Base-by-base conservation (phyloP, 2,797 vertebrate genomes). In the Buphagus erythrorhynchus region DNA sequence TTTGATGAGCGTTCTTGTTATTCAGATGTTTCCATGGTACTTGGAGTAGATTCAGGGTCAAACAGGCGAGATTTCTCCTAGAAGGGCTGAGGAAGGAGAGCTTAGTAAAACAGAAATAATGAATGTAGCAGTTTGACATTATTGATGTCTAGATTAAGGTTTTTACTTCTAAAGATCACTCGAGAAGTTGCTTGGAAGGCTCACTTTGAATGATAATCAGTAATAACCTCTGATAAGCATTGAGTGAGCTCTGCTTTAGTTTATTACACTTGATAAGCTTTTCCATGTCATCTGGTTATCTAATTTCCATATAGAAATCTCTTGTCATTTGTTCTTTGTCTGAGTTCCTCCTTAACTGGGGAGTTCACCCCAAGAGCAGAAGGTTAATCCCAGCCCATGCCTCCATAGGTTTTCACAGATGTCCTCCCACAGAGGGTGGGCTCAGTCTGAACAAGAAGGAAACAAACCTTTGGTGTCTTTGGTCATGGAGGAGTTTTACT, bases 1-100 rank as follows among this genome's bases (percentile, higher is more conserved):
- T 97, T 96, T 93, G 95, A 95, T 96, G 95, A 96, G 86, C 46
- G 0, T 93, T 89, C 83, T 83, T 93, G 81, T 94, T 91, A 80
- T 84, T 97, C 73, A 67, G 65, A 84, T 94, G 91, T 92, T 97
- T 94, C 93, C 46, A 21, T 95, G 77, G 66, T 52, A 84, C 54
- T 80, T 88, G 67, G 52, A 73, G 67, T 55, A 71, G 80, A 48
- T 22, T 95, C 45, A 69, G 86, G 86, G 83, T 96, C 88, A 91
- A 43, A 82, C 65, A 90, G 78, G 59, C 83, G 38, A 79, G 76
- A 51, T 92, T 91, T 78, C 66, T 90, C 13, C 51, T 77, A 16
- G 86, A 76, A 87, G 40, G 52, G 13, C 59, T 36, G 71, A 36
- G 73, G 46, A 90, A 51, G 51, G 82, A 58, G 33, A 45, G 43